Evolutionary conservation across 2,888 invertebrate species (phyloP), one percentile per base, ranked within the genome.

Genomic region (Diaprepes abbreviatus): DNA sequence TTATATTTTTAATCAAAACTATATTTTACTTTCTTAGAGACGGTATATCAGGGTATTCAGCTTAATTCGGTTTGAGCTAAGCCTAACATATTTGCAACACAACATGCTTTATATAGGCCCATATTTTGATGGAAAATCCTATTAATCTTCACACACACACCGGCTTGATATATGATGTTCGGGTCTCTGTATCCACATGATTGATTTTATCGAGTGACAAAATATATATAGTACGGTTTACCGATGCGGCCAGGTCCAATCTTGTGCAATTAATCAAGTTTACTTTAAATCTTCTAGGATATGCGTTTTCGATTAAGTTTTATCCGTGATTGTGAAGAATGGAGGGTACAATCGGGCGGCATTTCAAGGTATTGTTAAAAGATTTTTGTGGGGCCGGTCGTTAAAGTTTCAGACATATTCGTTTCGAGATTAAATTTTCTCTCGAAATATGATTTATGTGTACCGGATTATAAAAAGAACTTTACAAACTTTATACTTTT

Each of bases 201-300:
- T 70, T 70, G 70, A 70, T 70, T 70, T 62, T 55, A 63, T 48
- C 62, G 64, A 58, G 54, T 70, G 70, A 70, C 36, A 70, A 70
- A 70, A 70, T 60, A 66, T 66, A 70, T 58, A 66, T 54, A 38
- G 57, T 19, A 14, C 35, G 58, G 36, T 64, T 67, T 57, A 43
- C 17, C 16, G 40, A 21, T 63, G 60, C 36, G 71, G 66, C 43
- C 63, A 58, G 36, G 45, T 35, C 40, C 67, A 54, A 71, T 71
- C 64, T 52, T 43, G 1, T 3, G 57, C 67, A 57, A 71, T 66
- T 71, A 71, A 71, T 71, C 71, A 59, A 52, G 54, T 60, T 50
- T 67, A 54, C 55, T 40, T 48, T 36, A 10, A 35, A 48, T 50
- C 36, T 60, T 48, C 21, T 5, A 12, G 36, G 16, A 60, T 36